These are phyloP conservation scores for Otis tarda DNA, from an alignment of 2,113 vertebrate species.

Conservation along the genomic window DNA sequence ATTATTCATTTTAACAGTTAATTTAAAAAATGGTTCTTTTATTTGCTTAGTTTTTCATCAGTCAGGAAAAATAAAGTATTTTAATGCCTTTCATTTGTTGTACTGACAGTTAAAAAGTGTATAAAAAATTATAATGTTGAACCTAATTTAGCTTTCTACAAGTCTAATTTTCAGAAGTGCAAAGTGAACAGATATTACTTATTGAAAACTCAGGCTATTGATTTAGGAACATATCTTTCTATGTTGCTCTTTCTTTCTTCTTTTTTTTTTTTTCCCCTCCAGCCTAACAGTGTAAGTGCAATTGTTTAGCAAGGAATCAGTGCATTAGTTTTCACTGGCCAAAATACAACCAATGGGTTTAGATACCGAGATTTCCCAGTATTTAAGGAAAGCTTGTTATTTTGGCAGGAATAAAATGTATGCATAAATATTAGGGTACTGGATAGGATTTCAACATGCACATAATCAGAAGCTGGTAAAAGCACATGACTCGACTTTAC, in stretches of 20 bases:
- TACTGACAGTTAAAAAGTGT: neutral
- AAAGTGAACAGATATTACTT: neutral
- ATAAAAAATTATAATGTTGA: neutral
- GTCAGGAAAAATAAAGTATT: neutral
- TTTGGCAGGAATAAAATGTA: neutral
- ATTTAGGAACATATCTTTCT: neutral
- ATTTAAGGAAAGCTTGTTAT: neutral
- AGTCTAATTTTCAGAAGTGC: neutral
- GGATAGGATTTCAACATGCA: neutral
- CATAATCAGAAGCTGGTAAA: neutral
- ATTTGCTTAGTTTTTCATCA: neutral
- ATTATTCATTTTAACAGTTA: neutral
- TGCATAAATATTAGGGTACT: neutral
- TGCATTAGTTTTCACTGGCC: neutral
- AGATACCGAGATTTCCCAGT: neutral
- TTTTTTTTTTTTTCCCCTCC: neutral
- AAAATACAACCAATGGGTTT: neutral
- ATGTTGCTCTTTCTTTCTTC: neutral
- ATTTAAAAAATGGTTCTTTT: neutral
- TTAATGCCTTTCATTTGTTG: neutral
- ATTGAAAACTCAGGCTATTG: neutral
- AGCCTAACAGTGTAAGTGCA: neutral
- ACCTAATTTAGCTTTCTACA: neutral
- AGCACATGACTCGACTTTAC: neutral
- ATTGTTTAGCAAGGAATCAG: neutral